Percentiles rank a stretch among this genome's conserved stretches.
Evolutionary conservation across 2,113 vertebrate genomes (phyloP).

Genomic region (Pelobates fuscus): DNA sequence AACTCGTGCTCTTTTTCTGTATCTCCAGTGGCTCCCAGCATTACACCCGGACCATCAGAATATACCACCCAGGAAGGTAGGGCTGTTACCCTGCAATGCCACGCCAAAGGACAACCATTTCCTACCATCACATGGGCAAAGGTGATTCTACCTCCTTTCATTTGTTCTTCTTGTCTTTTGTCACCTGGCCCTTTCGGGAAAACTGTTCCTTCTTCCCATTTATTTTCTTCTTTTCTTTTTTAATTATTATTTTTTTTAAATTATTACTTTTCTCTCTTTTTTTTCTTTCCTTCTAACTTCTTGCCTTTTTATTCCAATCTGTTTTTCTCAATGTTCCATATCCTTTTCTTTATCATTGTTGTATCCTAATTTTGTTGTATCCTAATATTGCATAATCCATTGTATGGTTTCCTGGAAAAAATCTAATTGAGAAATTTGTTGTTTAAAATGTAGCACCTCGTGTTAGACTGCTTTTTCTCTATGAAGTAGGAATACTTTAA

Average conservation of each 20-base stretch:
- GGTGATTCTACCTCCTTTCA: constrained; percentile 62
- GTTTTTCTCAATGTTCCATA: neutral
- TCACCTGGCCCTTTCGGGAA: no score
- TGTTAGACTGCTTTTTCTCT: no score
- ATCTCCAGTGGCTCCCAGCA: constrained; percentile 81
- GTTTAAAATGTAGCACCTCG: no score
- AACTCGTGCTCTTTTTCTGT: constrained; percentile 42
- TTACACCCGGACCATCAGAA: constrained; percentile 73
- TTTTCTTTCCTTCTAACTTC: neutral
- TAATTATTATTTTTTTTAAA: no score
- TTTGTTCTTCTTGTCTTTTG: neutral
- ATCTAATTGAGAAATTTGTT: no score
- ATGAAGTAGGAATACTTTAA: no score
- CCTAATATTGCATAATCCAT: no score
- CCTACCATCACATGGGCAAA: constrained; percentile 84
- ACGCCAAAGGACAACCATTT: constrained; percentile 72
- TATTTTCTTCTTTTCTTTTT: neutral
- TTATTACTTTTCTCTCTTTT: no score
- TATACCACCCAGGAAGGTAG: constrained; percentile 76
- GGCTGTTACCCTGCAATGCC: constrained; percentile 72
- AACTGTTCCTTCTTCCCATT: neutral
- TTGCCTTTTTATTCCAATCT: neutral
- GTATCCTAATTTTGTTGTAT: neutral
- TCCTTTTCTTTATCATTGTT: neutral
- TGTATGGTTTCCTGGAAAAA: no score